Base-by-base conservation (phyloP, 1,140 invertebrate species). In the Oryzaephilus surinamensis region DNA sequence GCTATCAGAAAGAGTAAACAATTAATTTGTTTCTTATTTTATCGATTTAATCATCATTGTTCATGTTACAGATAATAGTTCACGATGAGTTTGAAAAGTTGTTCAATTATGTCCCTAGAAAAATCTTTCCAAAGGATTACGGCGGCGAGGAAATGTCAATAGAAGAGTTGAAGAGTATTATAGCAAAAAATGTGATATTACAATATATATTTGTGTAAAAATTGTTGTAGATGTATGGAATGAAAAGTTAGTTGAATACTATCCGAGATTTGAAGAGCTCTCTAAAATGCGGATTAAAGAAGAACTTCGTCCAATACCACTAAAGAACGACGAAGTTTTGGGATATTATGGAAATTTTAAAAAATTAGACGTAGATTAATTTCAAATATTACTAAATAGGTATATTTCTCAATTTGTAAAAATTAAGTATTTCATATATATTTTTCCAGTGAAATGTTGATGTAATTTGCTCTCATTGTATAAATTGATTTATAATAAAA, bases 321-420 rank as follows among this genome's bases (percentile, higher is more conserved):
- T 28, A 2, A 38, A 6, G 5, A 38, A 38, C 12, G 36, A 40
- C 27, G 30, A 40, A 10, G 8, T 11, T 12, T 32, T 32, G 4
- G 38, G 29, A 20, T 32, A 19, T n/a, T n/a, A 40, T 32, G 29
- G 28, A 32, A 40, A 32, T 11, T 24, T 32, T 29, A 32, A 33
- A 15, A 13, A 33, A 23, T 7, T 40, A 11, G 21, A 16, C 17
- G 16, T 40, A 3, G 20, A 33, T 30, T 33, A n/a, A n/a, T n/a
- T n/a, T n/a, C n/a, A n/a, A n/a, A n/a, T n/a, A n/a, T n/a, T n/a
- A n/a, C n/a, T n/a, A n/a, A n/a, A n/a, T n/a, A n/a, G n/a, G n/a
- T n/a, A n/a, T n/a, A n/a, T n/a, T n/a, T n/a, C n/a, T n/a, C n/a
- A n/a, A n/a, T n/a, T n/a, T n/a, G n/a, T n/a, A n/a, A n/a, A n/a